Conservation (phyloP, 2,113 vertebrate species). For the Semnornis frantzii region DNA sequence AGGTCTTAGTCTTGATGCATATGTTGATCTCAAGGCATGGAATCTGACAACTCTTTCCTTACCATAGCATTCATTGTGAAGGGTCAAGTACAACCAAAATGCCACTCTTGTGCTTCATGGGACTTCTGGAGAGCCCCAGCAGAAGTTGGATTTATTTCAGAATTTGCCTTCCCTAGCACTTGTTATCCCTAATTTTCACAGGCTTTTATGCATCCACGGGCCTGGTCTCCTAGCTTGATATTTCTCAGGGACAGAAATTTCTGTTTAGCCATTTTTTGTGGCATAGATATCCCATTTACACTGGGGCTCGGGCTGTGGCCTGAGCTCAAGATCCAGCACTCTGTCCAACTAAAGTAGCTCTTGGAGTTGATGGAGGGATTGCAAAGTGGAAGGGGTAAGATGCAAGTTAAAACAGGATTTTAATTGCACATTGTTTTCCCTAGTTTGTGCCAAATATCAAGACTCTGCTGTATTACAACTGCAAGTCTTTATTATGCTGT, state of each 20-base stretch:
- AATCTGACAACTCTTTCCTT: not conserved
- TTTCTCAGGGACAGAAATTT: not conserved
- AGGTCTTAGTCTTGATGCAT: not conserved
- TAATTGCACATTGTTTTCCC: not conserved
- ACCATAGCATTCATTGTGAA: not conserved
- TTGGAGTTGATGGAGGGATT: not conserved
- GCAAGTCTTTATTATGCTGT: not conserved
- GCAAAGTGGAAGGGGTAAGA: not conserved
- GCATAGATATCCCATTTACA: not conserved
- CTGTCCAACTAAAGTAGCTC: not conserved
- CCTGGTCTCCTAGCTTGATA: not conserved
- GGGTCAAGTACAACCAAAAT: not conserved
- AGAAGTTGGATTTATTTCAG: not conserved
- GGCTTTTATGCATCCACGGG: not conserved
- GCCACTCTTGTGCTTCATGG: not conserved
- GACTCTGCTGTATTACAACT: not conserved
- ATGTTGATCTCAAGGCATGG: not conserved
- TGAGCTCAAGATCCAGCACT: not conserved
- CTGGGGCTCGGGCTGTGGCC: not conserved
- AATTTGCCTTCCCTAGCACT: not conserved
- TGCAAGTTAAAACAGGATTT: not conserved
- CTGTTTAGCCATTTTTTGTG: not conserved
- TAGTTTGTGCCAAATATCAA: not conserved
- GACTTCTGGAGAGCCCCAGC: not conserved
- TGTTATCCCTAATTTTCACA: not conserved